Evolutionary conservation across 2,113 vertebrate genomes (phyloP).

Genomic region (Pycnonotus jocosus): DNA sequence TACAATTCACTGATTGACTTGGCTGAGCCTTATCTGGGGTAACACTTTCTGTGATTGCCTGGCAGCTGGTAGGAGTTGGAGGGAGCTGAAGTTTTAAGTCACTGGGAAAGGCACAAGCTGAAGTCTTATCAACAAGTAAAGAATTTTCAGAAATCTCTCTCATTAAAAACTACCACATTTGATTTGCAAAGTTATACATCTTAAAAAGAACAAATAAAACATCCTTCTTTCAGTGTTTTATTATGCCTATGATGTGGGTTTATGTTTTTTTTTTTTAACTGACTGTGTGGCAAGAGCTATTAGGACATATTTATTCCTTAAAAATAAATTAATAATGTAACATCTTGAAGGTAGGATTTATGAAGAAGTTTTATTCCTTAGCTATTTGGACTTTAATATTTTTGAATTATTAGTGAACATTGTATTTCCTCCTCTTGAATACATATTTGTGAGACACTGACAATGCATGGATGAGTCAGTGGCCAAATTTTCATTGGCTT

Average conservation of each 20-base stretch:
- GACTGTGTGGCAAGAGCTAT: neutral
- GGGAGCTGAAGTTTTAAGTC: neutral
- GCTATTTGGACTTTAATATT: neutral
- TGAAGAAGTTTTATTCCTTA: neutral
- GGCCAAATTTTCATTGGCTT: neutral
- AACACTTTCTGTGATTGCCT: neutral
- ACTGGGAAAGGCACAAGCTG: neutral
- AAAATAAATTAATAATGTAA: neutral
- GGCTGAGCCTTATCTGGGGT: neutral
- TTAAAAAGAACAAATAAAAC: neutral
- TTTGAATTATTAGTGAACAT: neutral
- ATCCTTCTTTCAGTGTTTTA: neutral
- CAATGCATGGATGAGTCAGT: neutral
- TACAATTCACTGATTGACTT: neutral
- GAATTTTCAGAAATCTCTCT: neutral
- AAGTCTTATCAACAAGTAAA: neutral
- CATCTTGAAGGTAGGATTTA: neutral
- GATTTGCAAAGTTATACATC: neutral
- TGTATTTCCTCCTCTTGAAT: neutral
- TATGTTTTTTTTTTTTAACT: neutral
- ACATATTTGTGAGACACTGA: neutral
- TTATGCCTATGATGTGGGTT: neutral
- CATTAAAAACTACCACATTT: neutral
- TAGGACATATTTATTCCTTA: neutral
- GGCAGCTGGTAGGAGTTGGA: neutral